These are phyloP conservation scores for Ellobium chinense DNA, from an alignment of 2,888 invertebrate species.

Conservation along the genomic window DNA sequence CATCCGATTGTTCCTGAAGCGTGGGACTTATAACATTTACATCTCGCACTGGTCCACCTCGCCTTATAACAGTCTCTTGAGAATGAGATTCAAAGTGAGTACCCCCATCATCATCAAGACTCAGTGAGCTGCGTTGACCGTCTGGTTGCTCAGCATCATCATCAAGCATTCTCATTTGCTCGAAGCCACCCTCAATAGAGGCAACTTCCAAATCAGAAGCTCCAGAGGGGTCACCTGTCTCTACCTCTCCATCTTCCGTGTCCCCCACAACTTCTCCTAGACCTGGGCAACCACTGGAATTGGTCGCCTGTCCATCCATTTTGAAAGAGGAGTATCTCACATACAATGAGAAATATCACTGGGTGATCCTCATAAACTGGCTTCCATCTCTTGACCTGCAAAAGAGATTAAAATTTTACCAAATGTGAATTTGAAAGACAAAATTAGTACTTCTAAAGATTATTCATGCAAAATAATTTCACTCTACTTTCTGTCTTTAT, in stretches of 20 bases:
- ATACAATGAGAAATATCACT: too few relatives aligned
- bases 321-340: too few relatives aligned
- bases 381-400: too few relatives aligned
- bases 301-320: too few relatives aligned
- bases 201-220: background rate
- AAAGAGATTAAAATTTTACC: too few relatives aligned
- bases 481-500: too few relatives aligned
- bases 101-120: slow-evolving; percentile 47
- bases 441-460: too few relatives aligned
- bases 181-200: background rate
- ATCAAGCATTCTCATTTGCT: slow-evolving; percentile 9
- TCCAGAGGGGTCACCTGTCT: background rate
- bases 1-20: slow-evolving; percentile 28
- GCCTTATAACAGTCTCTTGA: slow-evolving; percentile 37
- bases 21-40: background rate
- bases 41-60: slow-evolving; percentile 6
- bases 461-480: too few relatives aligned
- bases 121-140: slow-evolving; percentile 40
- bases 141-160: slow-evolving; percentile 38
- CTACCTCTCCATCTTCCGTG: background rate
- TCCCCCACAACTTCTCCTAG: background rate
- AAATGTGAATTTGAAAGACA: too few relatives aligned
- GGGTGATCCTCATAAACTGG: too few relatives aligned
- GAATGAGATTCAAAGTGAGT: slow-evolving; percentile 41
- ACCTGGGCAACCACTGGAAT: too few relatives aligned